Evolutionary conservation across 2,888 invertebrate genomes (phyloP), one percentile per base, ranked within the genome.

Genomic region (Lacanobia oleracea): DNA sequence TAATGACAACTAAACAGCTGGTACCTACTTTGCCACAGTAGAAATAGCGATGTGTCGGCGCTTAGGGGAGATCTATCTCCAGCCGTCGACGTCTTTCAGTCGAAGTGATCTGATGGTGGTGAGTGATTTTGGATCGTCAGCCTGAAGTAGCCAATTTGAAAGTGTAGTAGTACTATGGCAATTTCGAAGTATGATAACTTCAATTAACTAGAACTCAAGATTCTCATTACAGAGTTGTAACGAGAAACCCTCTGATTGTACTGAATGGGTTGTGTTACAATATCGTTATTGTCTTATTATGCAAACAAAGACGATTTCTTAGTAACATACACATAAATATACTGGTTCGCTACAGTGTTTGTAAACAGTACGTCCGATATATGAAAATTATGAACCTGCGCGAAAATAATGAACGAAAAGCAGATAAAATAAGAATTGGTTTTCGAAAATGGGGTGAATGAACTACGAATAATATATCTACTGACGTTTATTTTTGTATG

Each of bases 241-340:
- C 33, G 4, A 14, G 61, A 72, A 61, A 57, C 56, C 61, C 8
- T 21, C 10, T 40, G 54, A 40, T 48, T 71, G 6, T 60, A 37
- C 23, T 23, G 7, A 12, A 27, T 37, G 10, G 21, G 4, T 62
- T 50, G 1, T 62, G 12, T 73, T 72, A 63, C 56, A 57, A 10
- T 56, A n/a, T 73, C 23, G 14, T 40, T 53, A 72, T 48, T 73
- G 16, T 57, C 2, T 50, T 57, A 72, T 14, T 62, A 33, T 53
- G 43, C 12, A 72, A n/a, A 62, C 48, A 62, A 54, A 23, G 21
- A 33, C 2, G 12, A 50, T 72, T 72, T 72, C 43, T 50, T 16
- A 18, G 54, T 23, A 72, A 23, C 10, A 27, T 7, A 56, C 14
- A 21, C 27, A 43, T 62, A 56, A 40, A 56, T 40, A n/a, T 37